Base-by-base conservation (phyloP, 2,888 invertebrate species). In the Metellina segmentata region DNA sequence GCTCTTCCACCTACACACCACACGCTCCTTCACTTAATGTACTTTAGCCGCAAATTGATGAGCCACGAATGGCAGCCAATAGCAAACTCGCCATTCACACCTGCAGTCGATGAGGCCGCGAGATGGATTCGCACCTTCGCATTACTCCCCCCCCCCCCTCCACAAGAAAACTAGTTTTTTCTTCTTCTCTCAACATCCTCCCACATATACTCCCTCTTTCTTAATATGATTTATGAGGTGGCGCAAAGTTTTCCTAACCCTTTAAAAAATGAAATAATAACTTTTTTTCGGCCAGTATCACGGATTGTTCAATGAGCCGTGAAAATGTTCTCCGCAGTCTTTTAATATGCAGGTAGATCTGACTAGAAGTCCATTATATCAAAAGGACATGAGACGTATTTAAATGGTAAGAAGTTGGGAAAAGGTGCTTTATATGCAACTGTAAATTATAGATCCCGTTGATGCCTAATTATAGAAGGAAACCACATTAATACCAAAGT, bases 11-110 rank as follows among this genome's bases (percentile, higher is more conserved):
- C 74, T 74, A 52, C 75, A 75, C 61, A 70, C 78, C 71, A 78
- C 70, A 51, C 71, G 71, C 90, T 90, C 90, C 85, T 85, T 79
- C 78, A 83, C 90, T 75, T 85, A 90, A 90, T 86, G 90, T 85
- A 90, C 85, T 90, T 86, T 74, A 19, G 75, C 91, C 87, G 81
- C 83, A 91, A 86, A 91, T 91, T 87, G 87, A 91, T 83, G 87
- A 87, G 86, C 72, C 78, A 48, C 69, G 81, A 87, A 87, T 82
- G 61, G 82, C 82, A 87, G 78, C 87, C 87, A 87, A 91, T 87
- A 87, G 87, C 87, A 87, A 91, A 87, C 87, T 87, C 87, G 72
- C 87, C 86, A 91, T 82, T 86, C 86, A 86, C 86, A 91, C 91
- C 81, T 91, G 90, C 72, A 90, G 90, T 90, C 85, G 90, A 90